Conservation (phyloP, 2,888 invertebrate genomes). For the Craniophora ligustri region DNA sequence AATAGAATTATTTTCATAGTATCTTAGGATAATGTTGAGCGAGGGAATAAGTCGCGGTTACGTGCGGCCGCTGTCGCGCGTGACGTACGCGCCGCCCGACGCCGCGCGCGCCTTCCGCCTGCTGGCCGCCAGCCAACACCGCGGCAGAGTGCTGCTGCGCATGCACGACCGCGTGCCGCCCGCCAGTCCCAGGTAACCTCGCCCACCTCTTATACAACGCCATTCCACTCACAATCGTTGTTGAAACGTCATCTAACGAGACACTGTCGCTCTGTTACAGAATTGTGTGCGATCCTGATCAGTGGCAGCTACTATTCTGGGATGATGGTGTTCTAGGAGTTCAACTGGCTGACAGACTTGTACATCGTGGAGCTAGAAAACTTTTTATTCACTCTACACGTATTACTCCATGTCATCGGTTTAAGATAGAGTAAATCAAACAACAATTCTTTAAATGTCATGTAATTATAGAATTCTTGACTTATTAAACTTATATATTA, state of each 20-base stretch:
- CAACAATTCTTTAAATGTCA: not conserved
- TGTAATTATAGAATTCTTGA: not conserved
- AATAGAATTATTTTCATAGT: no score
- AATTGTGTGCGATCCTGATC: constrained; percentile 12
- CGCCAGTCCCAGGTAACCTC: constrained; percentile 49
- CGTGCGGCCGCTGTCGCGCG: no score
- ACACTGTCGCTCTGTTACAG: constrained; percentile 38
- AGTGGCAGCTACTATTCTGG: constrained; percentile 32
- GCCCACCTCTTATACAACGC: not conserved
- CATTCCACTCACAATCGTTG: not conserved
- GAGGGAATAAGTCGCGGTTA: no score
- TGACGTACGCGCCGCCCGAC: no score
- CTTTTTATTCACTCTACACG: constrained; percentile 45
- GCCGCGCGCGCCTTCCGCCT: constrained; percentile 65
- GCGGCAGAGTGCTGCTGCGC: constrained; percentile 68
- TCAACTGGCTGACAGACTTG: constrained; percentile 57
- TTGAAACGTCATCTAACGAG: not conserved
- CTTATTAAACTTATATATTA: not conserved
- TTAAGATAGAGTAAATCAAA: constrained; percentile 12
- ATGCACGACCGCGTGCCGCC: constrained; percentile 32
- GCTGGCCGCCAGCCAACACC: constrained; percentile 65
- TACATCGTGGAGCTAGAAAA: constrained; percentile 61
- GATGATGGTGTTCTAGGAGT: constrained; percentile 46
- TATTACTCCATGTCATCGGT: constrained; percentile 13
- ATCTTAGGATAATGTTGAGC: no score